A percentile compares a stretch with the other conserved stretches of the same genome.
These are phyloP conservation scores for Phaethornis superciliosus DNA, from an alignment of 2,113 vertebrate genomes.

Conservation along the genomic window DNA sequence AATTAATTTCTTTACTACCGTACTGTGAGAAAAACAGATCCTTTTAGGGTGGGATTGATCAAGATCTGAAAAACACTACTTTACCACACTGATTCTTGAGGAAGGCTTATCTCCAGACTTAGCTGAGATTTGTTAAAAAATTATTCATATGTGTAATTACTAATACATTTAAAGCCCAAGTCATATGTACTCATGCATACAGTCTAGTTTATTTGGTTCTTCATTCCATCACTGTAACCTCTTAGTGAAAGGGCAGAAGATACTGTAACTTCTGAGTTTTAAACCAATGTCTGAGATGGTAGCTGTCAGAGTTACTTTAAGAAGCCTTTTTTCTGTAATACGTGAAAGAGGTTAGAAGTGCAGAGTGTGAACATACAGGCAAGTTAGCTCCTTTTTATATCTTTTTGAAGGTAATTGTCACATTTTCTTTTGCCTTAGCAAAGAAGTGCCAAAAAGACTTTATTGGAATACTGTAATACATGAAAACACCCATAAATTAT, in stretches of 20 bases:
- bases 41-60: background rate
- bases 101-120: constrained; percentile 7
- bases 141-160: background rate
- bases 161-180: background rate
- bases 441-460: background rate
- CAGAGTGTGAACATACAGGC: background rate
- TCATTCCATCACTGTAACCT: background rate
- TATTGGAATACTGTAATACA: background rate
- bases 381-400: background rate
- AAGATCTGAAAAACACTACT: background rate
- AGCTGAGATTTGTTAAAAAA: background rate
- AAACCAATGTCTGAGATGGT: background rate
- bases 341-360: background rate
- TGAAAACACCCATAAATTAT: constrained; percentile 57
- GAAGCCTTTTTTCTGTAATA: background rate
- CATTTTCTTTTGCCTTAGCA: background rate
- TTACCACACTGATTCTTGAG: background rate
- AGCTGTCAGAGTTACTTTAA: background rate
- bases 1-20: background rate
- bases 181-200: background rate
- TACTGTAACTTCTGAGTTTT: background rate
- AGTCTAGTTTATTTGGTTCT: background rate
- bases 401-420: background rate
- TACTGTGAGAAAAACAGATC: background rate
- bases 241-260: background rate